Percentiles rank a stretch among this genome's conserved stretches.
phyloP scores from a whole-genome alignment of 2,113 vertebrate genomes.

The Hylia prasina region DNA sequence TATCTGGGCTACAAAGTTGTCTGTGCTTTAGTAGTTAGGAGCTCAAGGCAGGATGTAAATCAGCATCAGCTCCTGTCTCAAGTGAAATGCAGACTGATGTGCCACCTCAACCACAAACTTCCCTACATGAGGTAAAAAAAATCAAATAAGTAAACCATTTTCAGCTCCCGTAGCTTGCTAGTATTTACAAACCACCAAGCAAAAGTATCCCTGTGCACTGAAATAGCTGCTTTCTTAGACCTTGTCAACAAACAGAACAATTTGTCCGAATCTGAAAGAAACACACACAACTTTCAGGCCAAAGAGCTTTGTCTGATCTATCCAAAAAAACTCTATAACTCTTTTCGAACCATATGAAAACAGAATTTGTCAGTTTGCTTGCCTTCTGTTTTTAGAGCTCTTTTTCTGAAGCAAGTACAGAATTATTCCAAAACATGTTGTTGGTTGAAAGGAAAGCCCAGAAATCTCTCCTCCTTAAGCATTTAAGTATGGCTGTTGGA shows the following conservation, averaged over 20 bases:
- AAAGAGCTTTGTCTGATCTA: not conserved
- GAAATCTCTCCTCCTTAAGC: not conserved
- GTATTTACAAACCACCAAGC: not conserved
- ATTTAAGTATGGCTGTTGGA: not conserved
- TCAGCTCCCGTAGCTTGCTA: not conserved
- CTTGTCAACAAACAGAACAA: not conserved
- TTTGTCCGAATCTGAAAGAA: not conserved
- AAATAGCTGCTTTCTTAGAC: not conserved
- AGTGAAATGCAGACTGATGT: not conserved
- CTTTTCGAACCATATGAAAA: not conserved
- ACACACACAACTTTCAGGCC: not conserved
- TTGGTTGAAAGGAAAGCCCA: not conserved
- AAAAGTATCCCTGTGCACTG: not conserved
- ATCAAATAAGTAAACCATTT: not conserved
- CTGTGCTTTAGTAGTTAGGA: not conserved
- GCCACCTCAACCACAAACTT: not conserved
- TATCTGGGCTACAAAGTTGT: no score
- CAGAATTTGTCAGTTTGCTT: not conserved
- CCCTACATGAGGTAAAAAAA: not conserved
- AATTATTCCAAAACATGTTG: accelerated
- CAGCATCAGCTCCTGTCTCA: not conserved
- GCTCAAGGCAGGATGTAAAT: not conserved
- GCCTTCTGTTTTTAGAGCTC: not conserved
- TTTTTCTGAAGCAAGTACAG: not conserved
- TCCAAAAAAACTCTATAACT: not conserved